Base-by-base conservation (phyloP, 2,888 invertebrate genomes). In the Polydesmus complanatus region DNA sequence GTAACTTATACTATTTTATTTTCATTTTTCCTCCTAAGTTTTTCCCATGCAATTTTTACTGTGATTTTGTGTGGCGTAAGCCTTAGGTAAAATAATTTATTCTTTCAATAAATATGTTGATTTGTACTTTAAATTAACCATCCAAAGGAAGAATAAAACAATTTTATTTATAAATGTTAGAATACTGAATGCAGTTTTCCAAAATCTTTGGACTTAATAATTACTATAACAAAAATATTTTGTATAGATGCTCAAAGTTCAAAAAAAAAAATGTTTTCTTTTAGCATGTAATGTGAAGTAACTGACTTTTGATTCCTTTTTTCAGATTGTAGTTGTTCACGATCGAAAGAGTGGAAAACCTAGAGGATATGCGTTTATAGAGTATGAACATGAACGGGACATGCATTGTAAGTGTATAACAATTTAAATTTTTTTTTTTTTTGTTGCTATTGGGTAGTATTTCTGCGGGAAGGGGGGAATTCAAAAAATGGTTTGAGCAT, bases 291-390 rank as follows among this genome's bases (percentile, higher is more conserved):
- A n/a, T n/a, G n/a, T n/a, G n/a, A n/a, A n/a, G n/a, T n/a, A n/a
- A n/a, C n/a, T n/a, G n/a, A n/a, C n/a, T n/a, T n/a, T n/a, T n/a
- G n/a, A n/a, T 64, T 65, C 68, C 68, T 69, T 67, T 65, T 80
- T 81, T 49, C 77, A 92, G 90, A 95, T 96, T 72, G 82, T 85
- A 67, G 81, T 97, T 74, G 85, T 89, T 66, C 87, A 85, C 72
- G 91, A 91, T 77, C 86, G 84, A 66, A 82, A 86, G 65, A 85
- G 83, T 72, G 88, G 85, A 68, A 98, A 97, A 78, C 97, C 96
- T 11, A 82, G 97, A 68, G 98, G 98, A 65, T 98, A 97, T 78
- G 97, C 97, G 54, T 99, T 98, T 81, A 95, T 98, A 71, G 98
- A 98, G 77, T 98, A 95, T 78, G 96, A 97, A 75, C 94, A 96